These are phyloP conservation scores for Calliphora vicina DNA, from an alignment of 1,140 invertebrate species.

Conservation along the genomic window DNA sequence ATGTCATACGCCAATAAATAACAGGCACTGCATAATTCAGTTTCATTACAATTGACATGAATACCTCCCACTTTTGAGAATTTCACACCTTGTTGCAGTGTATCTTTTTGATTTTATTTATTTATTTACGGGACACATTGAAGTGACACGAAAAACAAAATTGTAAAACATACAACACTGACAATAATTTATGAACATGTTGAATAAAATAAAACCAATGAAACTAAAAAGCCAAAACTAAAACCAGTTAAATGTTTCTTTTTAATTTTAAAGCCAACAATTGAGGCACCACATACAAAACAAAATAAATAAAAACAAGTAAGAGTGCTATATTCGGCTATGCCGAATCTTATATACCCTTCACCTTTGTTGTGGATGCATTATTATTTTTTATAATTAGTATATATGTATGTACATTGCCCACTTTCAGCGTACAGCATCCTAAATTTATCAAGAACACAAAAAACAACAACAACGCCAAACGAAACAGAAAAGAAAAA, in stretches of 20 bases:
- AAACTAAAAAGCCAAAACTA: neutral
- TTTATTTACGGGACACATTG: neutral
- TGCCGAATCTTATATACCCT: too few species aligned
- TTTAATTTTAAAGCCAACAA: neutral
- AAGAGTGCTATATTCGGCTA: too few species aligned
- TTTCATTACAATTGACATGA: neutral
- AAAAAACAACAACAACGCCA: too few species aligned
- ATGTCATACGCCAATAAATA: neutral
- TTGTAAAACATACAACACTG: neutral
- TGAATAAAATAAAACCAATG: neutral
- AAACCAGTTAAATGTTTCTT: neutral
- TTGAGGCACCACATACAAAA: neutral
- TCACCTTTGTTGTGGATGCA: too few species aligned
- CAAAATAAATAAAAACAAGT: too few species aligned
- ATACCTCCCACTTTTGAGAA: neutral
- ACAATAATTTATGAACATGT: slow-evolving; percentile 14
- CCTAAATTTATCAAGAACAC: too few species aligned
- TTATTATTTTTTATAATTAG: too few species aligned
- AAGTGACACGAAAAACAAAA: neutral
- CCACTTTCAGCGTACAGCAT: too few species aligned
- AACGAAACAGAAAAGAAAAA: too few species aligned
- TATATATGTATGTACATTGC: too few species aligned
- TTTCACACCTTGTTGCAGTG: neutral
- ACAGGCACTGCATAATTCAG: neutral
- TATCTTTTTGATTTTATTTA: neutral